A percentile compares a stretch with the other conserved stretches of the same genome.
These are phyloP conservation scores for Huso huso DNA, from an alignment of 2,797 vertebrate species.

Conservation along the genomic window DNA sequence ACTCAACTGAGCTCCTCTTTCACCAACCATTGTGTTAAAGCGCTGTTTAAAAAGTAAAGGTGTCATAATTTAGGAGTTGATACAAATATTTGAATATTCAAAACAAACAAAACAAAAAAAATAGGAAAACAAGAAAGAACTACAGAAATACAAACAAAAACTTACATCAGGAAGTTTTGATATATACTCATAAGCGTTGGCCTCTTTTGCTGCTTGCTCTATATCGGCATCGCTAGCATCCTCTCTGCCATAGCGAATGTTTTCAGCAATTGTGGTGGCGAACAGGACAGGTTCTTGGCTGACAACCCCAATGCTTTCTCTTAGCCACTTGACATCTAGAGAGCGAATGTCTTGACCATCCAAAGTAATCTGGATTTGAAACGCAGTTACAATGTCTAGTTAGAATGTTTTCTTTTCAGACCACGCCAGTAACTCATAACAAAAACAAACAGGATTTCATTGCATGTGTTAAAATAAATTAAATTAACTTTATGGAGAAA, in stretches of 20 bases:
- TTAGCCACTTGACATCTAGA: slow-evolving; percentile 44
- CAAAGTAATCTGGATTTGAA: slow-evolving; percentile 32
- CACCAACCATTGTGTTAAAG: slow-evolving; percentile 65
- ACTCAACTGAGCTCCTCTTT: slow-evolving; percentile 65
- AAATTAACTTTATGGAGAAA: background rate
- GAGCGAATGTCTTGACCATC: slow-evolving; percentile 38
- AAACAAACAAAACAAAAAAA: background rate
- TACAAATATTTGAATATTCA: background rate
- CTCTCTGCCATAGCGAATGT: slow-evolving; percentile 39
- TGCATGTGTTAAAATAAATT: background rate
- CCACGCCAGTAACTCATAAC: background rate
- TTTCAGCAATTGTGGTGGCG: slow-evolving; percentile 39
- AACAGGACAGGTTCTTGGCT: slow-evolving; percentile 48
- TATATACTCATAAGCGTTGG: slow-evolving; percentile 43
- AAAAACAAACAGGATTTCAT: background rate
- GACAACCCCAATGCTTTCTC: slow-evolving; percentile 40
- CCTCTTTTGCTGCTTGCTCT: slow-evolving; percentile 41
- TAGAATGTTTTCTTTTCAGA: background rate
- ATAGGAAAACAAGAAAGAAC: background rate
- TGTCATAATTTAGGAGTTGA: background rate
- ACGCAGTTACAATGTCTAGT: background rate
- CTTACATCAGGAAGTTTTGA: slow-evolving; percentile 39
- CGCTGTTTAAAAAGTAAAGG: slow-evolving; percentile 42
- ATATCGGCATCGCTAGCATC: slow-evolving; percentile 41
- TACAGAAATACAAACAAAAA: slow-evolving; percentile 7